Conservation (phyloP, 1,140 invertebrate genomes). For the Zaprionus camerounensis region DNA sequence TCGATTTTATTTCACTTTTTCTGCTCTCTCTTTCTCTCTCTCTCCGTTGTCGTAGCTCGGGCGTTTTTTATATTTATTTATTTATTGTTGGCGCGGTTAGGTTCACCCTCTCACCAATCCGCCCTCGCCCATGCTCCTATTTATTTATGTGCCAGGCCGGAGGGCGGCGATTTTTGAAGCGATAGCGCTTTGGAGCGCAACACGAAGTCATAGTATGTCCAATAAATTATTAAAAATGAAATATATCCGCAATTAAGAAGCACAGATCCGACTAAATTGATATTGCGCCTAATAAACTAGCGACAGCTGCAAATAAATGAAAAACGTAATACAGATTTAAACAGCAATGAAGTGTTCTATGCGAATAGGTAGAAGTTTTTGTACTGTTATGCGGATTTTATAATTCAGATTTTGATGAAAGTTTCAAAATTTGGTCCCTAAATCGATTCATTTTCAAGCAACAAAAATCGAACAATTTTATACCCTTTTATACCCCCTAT, state of each 20-base stretch:
- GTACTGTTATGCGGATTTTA: no score
- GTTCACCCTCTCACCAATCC: background rate
- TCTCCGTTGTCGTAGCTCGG: conserved; percentile 1
- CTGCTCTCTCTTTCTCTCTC: conserved; percentile 22
- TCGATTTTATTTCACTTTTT: conserved; percentile 59
- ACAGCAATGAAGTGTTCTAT: background rate
- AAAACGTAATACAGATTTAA: background rate
- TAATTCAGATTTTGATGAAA: no score
- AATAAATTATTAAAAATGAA: conserved; percentile 48
- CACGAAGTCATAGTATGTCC: conserved; percentile 10
- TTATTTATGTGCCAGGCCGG: conserved; percentile 43
- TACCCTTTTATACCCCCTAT: no score
- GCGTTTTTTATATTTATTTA: conserved; percentile 59
- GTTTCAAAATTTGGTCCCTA: no score
- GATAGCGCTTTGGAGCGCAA: conserved; percentile 9
- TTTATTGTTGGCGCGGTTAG: conserved; percentile 63
- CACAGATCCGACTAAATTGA: conserved; percentile 8
- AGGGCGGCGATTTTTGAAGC: conserved; percentile 13
- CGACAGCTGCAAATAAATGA: conserved; percentile 1
- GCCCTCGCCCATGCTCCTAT: conserved; percentile 5
- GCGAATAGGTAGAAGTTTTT: no score
- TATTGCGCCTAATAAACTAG: conserved; percentile 13
- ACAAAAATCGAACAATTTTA: no score
- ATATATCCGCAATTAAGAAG: conserved; percentile 22
- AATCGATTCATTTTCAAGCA: no score